Percentiles rank a stretch among this genome's conserved stretches.
Evolutionary conservation across 2,888 invertebrate species (phyloP).

Genomic region (Notodonta ziczac): DNA sequence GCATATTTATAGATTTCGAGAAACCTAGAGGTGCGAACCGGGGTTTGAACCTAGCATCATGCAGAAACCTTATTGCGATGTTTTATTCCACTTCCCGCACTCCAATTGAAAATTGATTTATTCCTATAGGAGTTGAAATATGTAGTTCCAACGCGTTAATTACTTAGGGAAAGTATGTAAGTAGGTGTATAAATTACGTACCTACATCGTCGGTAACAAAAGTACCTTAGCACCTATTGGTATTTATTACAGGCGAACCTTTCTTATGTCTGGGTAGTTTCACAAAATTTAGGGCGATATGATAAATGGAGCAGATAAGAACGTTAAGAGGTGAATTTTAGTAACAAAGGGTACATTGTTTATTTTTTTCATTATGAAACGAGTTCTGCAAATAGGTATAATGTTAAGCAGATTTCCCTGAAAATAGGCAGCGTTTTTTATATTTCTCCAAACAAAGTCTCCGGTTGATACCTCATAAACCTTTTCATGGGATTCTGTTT

Average conservation of each 20-base stretch:
- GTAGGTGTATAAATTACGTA: too few relatives aligned
- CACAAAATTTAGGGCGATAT: background rate
- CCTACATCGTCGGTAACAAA: background rate
- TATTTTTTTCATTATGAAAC: background rate
- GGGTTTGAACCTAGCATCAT: too few relatives aligned
- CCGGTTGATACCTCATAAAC: background rate
- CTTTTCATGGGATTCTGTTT: background rate
- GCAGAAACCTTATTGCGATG: too few relatives aligned
- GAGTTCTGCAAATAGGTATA: background rate
- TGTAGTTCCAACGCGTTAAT: too few relatives aligned
- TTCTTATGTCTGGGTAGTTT: background rate
- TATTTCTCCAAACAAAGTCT: background rate
- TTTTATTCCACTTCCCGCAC: too few relatives aligned
- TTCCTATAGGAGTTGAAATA: too few relatives aligned
- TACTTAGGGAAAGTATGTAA: too few relatives aligned
- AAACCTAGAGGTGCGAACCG: too few relatives aligned
- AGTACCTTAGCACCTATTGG: background rate
- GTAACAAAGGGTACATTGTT: background rate
- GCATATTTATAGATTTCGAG: too few relatives aligned
- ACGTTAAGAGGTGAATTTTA: background rate
- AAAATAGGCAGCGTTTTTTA: background rate
- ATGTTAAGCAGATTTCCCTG: background rate
- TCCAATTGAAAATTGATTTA: too few relatives aligned
- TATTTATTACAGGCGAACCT: background rate
- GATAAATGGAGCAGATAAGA: slow-evolving; percentile 2